phyloP scores from a whole-genome alignment of 2,113 vertebrate genomes.

The Dermatemys mawii region DNA sequence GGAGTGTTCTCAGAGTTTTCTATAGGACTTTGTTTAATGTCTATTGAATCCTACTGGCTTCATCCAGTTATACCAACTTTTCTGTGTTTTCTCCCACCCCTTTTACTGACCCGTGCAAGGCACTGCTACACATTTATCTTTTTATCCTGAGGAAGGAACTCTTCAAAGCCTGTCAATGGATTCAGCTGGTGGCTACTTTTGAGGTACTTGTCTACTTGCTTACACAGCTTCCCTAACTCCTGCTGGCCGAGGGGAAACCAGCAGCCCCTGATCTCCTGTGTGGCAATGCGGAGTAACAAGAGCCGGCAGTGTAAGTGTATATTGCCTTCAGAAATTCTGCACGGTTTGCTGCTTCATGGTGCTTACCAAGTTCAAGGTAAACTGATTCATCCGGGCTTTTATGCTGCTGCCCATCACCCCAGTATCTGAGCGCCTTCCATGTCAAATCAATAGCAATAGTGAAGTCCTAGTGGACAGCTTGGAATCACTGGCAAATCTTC shows the following conservation, averaged over 20 bases:
- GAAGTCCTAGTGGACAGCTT: rapidly evolving
- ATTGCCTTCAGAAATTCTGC: not conserved
- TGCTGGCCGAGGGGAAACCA: not conserved
- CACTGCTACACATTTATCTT: not conserved
- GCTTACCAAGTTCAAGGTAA: not conserved
- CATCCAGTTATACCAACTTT: not conserved
- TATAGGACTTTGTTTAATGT: too few species aligned
- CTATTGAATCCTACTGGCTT: not conserved
- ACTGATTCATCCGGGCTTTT: not conserved
- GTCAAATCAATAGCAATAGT: not conserved
- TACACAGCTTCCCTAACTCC: rapidly evolving
- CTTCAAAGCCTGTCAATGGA: not conserved
- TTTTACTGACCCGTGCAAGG: not conserved
- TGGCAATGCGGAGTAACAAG: not conserved
- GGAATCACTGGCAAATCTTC: not conserved
- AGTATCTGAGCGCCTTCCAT: not conserved
- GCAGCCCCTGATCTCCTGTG: not conserved
- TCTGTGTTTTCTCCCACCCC: not conserved
- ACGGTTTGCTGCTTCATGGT: not conserved
- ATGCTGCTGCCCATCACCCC: not conserved
- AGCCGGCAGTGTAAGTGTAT: not conserved
- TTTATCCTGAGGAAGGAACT: not conserved
- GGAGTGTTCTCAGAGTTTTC: too few species aligned
- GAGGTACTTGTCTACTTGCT: not conserved
- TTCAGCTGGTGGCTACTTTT: not conserved